Evolutionary conservation across 2,888 invertebrate genomes (phyloP), one percentile per base, ranked within the genome.

Genomic region (Drosophila siamana): DNA sequence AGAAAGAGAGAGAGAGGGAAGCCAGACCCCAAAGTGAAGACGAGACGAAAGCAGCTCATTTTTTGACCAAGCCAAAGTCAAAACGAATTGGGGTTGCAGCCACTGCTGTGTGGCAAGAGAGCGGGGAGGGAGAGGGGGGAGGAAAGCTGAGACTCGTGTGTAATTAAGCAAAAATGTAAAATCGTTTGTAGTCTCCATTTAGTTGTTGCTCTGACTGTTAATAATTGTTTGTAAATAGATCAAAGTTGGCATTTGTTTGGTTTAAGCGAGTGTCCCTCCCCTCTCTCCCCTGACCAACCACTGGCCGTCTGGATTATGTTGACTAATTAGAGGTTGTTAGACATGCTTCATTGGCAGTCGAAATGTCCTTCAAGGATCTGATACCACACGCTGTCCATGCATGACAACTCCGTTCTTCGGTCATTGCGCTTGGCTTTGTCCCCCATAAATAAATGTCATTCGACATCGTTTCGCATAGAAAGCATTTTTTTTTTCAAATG

Each of bases 181-280:
- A 86, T 73, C 72, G 79, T 80, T 86, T 71, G 70, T 80, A 80
- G 64, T 73, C 59, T 54, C 44, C 54, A 44, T 55, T 55, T 55
- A 22, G 13, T 26, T 61, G 55, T 54, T 69, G 24, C 38, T 57
- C 22, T 24, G 63, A 60, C 59, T 74, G 69, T 71, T 86, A 74
- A 86, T 83, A 83, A 83, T 83, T 81, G 81, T 86, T 77, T 83
- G 86, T 81, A 83, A 83, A 86, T 83, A 86, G 83, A 86, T 83
- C 83, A 83, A 83, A 83, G 86, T 81, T 83, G 84, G 72, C 79
- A 83, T 86, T 81, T 82, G 74, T 77, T 77, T 73, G 41, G 51
- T 4, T 47, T 41, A n/a, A 33, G n/a, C 33, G 19, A 16, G 38
- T 38, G 1, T 16, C 43, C n/a, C 11, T 4, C 26, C 41, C 3